Evolutionary conservation across 2,797 vertebrate species (phyloP).

Genomic region (Sebastes trivittatus): DNA sequence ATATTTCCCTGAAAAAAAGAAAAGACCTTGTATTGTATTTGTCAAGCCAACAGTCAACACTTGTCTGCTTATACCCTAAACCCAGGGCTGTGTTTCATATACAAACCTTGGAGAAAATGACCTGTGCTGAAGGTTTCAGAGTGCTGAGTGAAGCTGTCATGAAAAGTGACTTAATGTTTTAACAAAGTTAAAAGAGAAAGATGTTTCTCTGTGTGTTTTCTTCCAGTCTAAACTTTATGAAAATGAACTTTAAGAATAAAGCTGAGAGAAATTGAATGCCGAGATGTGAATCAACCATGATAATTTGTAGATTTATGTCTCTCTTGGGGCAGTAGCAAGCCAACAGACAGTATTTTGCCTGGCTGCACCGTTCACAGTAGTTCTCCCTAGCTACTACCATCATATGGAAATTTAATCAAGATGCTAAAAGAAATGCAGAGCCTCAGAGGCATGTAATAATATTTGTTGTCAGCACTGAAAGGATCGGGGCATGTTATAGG

Average conservation of each 20-base stretch:
- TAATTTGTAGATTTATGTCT: constrained; percentile 32
- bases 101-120: constrained; percentile 26
- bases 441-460: neutral
- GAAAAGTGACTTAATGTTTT: neutral
- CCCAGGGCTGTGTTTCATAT: constrained; percentile 35
- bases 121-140: neutral
- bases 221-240: neutral
- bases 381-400: neutral
- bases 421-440: neutral
- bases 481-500: neutral
- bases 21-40: neutral
- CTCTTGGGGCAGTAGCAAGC: neutral
- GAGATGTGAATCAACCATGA: constrained; percentile 14
- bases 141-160: neutral
- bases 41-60: neutral
- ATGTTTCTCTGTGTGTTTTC: neutral
- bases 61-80: constrained; percentile 38
- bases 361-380: neutral
- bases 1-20: neutral
- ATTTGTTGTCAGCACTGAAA: neutral
- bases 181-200: neutral
- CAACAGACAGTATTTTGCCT: constrained; percentile 15
- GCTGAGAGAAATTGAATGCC: neutral
- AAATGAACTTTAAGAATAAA: neutral
- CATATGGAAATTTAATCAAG: constrained; percentile 42